phyloP scores from a whole-genome alignment of 2,113 vertebrate genomes.

The Balaeniceps rex region DNA sequence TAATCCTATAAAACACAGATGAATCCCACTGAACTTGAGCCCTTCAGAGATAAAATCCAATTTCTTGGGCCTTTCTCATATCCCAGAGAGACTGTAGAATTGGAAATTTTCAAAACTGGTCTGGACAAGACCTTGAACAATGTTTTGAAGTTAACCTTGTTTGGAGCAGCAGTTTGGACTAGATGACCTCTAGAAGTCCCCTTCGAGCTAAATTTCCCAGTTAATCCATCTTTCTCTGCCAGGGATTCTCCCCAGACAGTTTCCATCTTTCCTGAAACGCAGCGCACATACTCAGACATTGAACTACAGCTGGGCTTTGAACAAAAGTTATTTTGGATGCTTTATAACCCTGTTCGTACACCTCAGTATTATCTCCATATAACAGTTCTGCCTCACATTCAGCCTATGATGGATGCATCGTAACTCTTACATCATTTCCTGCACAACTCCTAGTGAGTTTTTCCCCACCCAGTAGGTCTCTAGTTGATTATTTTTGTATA shows the following conservation, averaged over 20 bases:
- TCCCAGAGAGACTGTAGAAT: not conserved
- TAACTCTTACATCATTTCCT: not conserved
- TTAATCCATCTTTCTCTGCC: not conserved
- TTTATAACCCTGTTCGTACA: not conserved
- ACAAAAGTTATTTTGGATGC: not conserved
- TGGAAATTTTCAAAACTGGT: not conserved
- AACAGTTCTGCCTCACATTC: not conserved
- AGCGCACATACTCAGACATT: not conserved
- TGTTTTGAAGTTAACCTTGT: not conserved
- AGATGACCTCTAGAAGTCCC: not conserved
- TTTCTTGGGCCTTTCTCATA: not conserved
- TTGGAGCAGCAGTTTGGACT: not conserved
- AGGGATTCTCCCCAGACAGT: not conserved
- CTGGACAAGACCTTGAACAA: not conserved
- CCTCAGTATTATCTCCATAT: not conserved
- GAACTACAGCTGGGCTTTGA: not conserved
- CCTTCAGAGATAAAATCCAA: not conserved
- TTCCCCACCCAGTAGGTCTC: not conserved
- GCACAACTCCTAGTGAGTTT: not conserved
- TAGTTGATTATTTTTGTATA: not conserved
- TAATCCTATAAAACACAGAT: not conserved
- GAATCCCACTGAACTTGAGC: not conserved
- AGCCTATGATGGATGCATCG: not conserved
- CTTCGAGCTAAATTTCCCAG: not conserved
- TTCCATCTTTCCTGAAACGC: not conserved